These are phyloP conservation scores for Picus viridis DNA, from an alignment of 2,797 vertebrate genomes.

Conservation along the genomic window DNA sequence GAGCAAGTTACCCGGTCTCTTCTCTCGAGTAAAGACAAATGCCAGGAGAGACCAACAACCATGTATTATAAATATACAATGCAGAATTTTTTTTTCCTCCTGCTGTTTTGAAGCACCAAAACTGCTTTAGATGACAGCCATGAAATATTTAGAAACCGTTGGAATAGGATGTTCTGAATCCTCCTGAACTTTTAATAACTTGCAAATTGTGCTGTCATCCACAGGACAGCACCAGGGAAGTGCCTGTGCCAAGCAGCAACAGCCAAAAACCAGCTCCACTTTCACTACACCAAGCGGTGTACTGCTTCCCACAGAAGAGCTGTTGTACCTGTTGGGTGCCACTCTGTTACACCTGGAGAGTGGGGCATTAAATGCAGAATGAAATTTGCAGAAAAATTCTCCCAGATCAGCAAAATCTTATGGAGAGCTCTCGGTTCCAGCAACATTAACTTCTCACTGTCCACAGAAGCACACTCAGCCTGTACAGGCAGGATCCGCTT, in stretches of 20 bases:
- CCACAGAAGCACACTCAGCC: not conserved
- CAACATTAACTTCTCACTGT: accelerated
- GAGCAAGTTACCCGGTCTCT: not conserved
- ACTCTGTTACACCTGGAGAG: not conserved
- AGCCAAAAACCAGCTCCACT: not conserved
- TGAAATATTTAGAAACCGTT: slow-evolving; percentile 44
- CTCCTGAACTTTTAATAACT: slow-evolving; percentile 57
- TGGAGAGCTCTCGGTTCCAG: not conserved
- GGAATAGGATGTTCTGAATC: slow-evolving; percentile 32
- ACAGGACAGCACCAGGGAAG: not conserved
- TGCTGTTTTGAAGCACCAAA: slow-evolving; percentile 45
- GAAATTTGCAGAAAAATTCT: not conserved
- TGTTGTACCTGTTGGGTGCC: not conserved
- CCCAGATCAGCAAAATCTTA: not conserved
- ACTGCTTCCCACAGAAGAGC: not conserved
- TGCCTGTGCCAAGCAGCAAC: not conserved
- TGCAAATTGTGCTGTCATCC: slow-evolving; percentile 6
- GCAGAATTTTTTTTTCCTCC: not conserved
- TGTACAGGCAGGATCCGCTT: slow-evolving; percentile 5
- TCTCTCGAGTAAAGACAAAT: slow-evolving; percentile 33
- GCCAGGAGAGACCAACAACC: slow-evolving; percentile 55
- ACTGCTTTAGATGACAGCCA: slow-evolving; percentile 34
- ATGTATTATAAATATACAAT: slow-evolving; percentile 48
- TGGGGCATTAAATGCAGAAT: not conserved
- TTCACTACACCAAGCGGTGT: not conserved